Evolutionary conservation across 2,888 invertebrate genomes (phyloP), one percentile per base, ranked within the genome.

Genomic region (Leptothorax acervorum): DNA sequence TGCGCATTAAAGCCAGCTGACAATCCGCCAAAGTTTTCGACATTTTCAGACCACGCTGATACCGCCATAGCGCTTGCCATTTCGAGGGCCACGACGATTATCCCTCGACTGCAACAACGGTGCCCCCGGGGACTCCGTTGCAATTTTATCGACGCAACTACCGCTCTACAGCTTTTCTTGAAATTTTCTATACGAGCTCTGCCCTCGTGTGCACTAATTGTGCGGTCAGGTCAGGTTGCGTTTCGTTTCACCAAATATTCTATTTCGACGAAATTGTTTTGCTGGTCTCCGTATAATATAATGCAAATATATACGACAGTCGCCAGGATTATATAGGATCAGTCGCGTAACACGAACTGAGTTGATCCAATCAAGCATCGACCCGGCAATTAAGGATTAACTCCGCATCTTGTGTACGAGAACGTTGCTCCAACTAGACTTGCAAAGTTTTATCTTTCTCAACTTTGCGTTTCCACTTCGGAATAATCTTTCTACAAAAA

Each of bases 1-100:
- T 85, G 84, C 84, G 84, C 87, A 85, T 87, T 89, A 88, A 88
- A 88, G 73, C 86, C 74, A 75, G 62, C 82, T 78, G 85, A 88
- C 87, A 42, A 83, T 78, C 81, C 85, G 68, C 62, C 85, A 55
- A 83, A 85, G 35, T 66, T 53, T 23, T 45, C 63, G 82, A 51
- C 62, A 73, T 79, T 89, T 89, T 87, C 83, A 55, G 31, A 63
- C 71, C 66, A 48, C 83, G 63, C 86, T 75, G 63, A 82, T 60
- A 39, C 45, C 70, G 82, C 82, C 76, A 83, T 85, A 86, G 84
- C 85, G 35, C 76, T 74, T 79, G 86, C 90, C 82, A 60, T 79
- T 60, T 71, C 28, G 66, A 5, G 48, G 15, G 23, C 53, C 57
- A 12, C 42, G 78, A 23, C 42, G 78, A 23, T 66, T 79, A 39